Evolutionary conservation across 2,888 invertebrate genomes (phyloP).

Genomic region (Nomada flava): DNA sequence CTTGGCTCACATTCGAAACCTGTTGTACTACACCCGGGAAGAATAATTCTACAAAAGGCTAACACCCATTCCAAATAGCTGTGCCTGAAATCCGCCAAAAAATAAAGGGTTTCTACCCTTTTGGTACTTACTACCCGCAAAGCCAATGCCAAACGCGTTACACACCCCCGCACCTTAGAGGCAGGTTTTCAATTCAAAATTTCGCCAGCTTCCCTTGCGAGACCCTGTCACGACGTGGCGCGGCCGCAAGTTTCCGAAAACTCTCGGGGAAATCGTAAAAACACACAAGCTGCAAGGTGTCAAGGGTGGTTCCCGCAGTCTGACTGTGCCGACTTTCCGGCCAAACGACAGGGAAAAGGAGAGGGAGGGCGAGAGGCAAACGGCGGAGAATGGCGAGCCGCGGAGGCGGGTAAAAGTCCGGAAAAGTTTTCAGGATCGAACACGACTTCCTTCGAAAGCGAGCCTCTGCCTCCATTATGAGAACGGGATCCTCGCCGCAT

Average conservation of each 20-base stretch:
- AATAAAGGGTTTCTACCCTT: constrained; percentile 2
- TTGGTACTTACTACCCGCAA: background rate
- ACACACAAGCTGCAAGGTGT: constrained; percentile 45
- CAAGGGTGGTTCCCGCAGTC: constrained; percentile 5
- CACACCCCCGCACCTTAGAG: no score
- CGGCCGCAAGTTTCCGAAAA: constrained; percentile 46
- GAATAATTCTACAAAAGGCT: no score
- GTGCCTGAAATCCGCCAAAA: background rate
- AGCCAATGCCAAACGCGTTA: constrained; percentile 3
- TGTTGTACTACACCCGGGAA: no score
- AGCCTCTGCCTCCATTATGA: constrained; percentile 65
- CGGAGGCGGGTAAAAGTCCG: constrained; percentile 44
- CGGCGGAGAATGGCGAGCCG: constrained; percentile 24
- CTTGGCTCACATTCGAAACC: no score
- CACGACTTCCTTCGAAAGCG: constrained; percentile 67
- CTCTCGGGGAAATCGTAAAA: constrained; percentile 43
- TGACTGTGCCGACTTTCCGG: constrained; percentile 9
- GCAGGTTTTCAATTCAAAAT: constrained; percentile 43
- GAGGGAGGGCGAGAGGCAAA: background rate
- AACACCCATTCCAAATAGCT: no score
- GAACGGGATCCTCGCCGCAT: constrained; percentile 60
- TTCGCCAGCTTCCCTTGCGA: background rate
- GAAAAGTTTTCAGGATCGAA: constrained; percentile 69
- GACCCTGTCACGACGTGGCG: constrained; percentile 26
- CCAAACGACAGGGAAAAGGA: constrained; percentile 17